phyloP scores from a whole-genome alignment of 2,888 invertebrate genomes.

The Loripinus fragilis region DNA sequence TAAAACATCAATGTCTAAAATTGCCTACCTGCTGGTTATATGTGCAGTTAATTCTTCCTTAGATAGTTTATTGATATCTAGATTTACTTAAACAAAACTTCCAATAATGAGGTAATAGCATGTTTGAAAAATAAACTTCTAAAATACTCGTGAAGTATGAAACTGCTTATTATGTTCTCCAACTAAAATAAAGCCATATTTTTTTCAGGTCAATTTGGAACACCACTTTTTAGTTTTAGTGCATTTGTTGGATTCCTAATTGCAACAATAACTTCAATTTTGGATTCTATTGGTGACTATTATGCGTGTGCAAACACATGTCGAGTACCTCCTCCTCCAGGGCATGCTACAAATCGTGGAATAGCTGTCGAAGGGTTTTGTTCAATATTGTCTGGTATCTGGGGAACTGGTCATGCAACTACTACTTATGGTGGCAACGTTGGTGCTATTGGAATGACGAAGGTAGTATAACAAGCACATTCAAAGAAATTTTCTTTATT shows the following conservation, averaged over 20 bases:
- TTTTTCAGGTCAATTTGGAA: slow-evolving; percentile 60
- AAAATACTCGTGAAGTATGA: too few relatives aligned
- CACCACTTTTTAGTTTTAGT: slow-evolving; percentile 57
- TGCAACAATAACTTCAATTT: slow-evolving; percentile 69
- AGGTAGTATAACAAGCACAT: slow-evolving; percentile 85
- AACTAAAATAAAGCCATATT: too few relatives aligned
- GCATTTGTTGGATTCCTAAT: slow-evolving; percentile 70
- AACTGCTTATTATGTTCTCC: too few relatives aligned
- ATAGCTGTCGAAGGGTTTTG: slow-evolving; percentile 90
- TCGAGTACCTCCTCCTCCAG: slow-evolving; percentile 91
- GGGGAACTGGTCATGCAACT: slow-evolving; percentile 93
- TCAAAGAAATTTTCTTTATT: too few relatives aligned
- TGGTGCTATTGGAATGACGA: slow-evolving; percentile 93
- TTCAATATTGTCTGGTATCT: slow-evolving; percentile 91
- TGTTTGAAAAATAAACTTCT: too few relatives aligned
- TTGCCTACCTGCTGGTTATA: too few relatives aligned
- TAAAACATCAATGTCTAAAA: too few relatives aligned
- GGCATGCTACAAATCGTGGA: slow-evolving; percentile 91
- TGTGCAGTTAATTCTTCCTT: too few relatives aligned
- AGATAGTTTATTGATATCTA: too few relatives aligned
- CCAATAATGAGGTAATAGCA: too few relatives aligned
- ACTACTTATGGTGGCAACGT: slow-evolving; percentile 96
- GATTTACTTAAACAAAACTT: too few relatives aligned
- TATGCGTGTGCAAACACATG: slow-evolving; percentile 89
- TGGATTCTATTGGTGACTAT: slow-evolving; percentile 89